Base-by-base conservation (phyloP, 2,113 vertebrate genomes). In the Irena cyanogastra region DNA sequence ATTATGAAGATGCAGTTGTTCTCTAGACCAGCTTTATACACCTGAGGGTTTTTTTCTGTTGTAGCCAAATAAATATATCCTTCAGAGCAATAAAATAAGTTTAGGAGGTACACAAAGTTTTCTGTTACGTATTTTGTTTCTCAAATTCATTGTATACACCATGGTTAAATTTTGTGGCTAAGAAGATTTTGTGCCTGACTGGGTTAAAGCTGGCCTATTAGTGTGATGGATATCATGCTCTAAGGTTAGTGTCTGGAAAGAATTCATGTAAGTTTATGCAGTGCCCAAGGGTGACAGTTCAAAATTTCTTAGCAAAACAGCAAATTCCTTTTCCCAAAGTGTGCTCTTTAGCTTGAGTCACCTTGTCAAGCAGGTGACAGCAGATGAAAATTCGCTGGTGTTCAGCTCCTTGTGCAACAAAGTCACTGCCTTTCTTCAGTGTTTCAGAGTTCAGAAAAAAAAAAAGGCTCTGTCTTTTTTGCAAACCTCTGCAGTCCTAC, bases 251-350 rank as follows among this genome's bases (percentile, higher is more conserved):
- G 56, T 64, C 79, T 94, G 85, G 64, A 95, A 96, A 89, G 16
- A 44, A 90, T 93, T 93, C 47, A 11, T 83, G 61, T 56, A 95
- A 83, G 60, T 94, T 93, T 96, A 83, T 81, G 60, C 53, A 86
- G 79, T 93, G 71, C 79, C 68, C 52, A 70, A 83, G 79, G 83
- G 41, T 90, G 88, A 94, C 85, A 89, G 72, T 83, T 92, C 71
- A 93, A 93, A 96, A 93, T 94, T 90, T 92, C 79, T 90, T 81
- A 71, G 52, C 31, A 94, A 97, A 95, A 94, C 64, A 88, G 88
- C 47, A 95, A 94, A 97, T 96, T 89, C 52, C 18, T 95, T 90
- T 97, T 96, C 76, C 47, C 26, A 63, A 90, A 94, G 31, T 57
- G 33, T 53, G 28, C n/a, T 96, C 18, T 85, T 81, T 66, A 90